Percentiles rank a stretch among this genome's conserved stretches.
Conservation (phyloP, 2,888 invertebrate genomes). For the Hololepta plana region DNA sequence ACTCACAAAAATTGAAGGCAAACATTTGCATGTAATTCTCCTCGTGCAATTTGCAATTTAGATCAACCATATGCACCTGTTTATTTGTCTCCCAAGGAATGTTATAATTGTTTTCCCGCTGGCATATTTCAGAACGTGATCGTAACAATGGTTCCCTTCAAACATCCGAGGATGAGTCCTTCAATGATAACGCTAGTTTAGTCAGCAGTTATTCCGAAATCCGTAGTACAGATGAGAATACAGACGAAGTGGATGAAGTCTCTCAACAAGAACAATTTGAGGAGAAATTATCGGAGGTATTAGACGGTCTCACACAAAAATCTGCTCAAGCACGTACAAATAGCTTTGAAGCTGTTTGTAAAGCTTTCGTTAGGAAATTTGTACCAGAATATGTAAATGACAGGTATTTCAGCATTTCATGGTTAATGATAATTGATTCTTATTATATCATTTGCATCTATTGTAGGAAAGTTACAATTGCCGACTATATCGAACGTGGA, state of each 20-base stretch:
- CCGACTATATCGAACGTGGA: slow-evolving; percentile 65
- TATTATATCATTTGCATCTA: slow-evolving; percentile 1
- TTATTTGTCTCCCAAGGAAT: too few relatives aligned
- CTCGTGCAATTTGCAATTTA: too few relatives aligned
- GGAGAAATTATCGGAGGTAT: slow-evolving; percentile 69
- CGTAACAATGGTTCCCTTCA: slow-evolving; percentile 17
- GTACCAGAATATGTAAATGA: slow-evolving; percentile 58
- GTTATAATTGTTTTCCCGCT: too few relatives aligned
- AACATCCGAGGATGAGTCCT: slow-evolving; percentile 45
- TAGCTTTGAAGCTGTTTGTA: slow-evolving; percentile 52
- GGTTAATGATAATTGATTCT: not conserved
- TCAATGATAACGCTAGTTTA: slow-evolving; percentile 64
- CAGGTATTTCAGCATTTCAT: slow-evolving; percentile 39
- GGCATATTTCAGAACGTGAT: slow-evolving; percentile 14
- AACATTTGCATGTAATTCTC: too few relatives aligned
- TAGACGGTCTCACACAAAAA: slow-evolving; percentile 80
- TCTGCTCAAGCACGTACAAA: slow-evolving; percentile 65
- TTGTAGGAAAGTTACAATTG: slow-evolving; percentile 45
- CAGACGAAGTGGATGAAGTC: slow-evolving; percentile 33
- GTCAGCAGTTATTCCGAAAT: slow-evolving; percentile 64
- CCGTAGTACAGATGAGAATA: slow-evolving; percentile 33
- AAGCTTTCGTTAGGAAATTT: slow-evolving; percentile 60
- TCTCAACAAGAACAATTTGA: slow-evolving; percentile 58
- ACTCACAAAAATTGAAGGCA: too few relatives aligned
- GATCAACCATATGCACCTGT: too few relatives aligned